phyloP scores from a whole-genome alignment of 2,888 invertebrate species.

The Aromia moschata region DNA sequence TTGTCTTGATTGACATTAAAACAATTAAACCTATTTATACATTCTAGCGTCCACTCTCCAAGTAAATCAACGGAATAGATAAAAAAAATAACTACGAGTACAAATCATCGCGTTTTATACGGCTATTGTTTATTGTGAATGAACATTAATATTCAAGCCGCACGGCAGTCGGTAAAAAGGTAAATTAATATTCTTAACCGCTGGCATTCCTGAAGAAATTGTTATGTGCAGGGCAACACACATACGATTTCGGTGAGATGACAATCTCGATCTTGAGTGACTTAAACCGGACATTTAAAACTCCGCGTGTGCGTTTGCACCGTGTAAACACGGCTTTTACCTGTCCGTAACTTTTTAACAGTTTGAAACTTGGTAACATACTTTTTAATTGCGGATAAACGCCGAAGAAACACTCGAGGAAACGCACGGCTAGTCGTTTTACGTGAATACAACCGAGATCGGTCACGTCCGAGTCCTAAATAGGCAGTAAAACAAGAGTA shows the following conservation, averaged over 20 bases:
- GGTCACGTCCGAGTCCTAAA: background rate
- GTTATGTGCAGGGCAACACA: conserved; percentile 9
- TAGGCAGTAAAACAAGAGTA: conserved; percentile 34
- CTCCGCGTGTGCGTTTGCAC: conserved; percentile 51
- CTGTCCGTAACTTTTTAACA: conserved; percentile 54
- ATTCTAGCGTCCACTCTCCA: conserved; percentile 5
- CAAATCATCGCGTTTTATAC: background rate
- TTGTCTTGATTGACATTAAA: too few relatives aligned
- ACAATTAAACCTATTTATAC: background rate
- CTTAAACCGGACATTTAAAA: conserved; percentile 59
- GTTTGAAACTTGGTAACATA: conserved; percentile 49
- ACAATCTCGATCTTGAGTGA: conserved; percentile 53
- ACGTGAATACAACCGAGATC: background rate
- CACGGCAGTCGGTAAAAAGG: conserved; percentile 18
- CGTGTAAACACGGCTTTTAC: conserved; percentile 60
- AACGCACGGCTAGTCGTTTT: background rate
- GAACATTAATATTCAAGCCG: conserved; percentile 15
- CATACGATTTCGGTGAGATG: conserved; percentile 30
- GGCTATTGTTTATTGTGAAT: conserved; percentile 20
- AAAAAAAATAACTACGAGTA: conserved; percentile 12
- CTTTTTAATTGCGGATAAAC: conserved; percentile 19
- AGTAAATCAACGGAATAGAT: background rate
- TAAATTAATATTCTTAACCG: conserved; percentile 27
- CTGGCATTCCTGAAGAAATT: conserved; percentile 22
- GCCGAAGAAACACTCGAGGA: background rate